Evolutionary conservation across 2,888 invertebrate genomes (phyloP).

Genomic region (Trypoxylon attenuatum): DNA sequence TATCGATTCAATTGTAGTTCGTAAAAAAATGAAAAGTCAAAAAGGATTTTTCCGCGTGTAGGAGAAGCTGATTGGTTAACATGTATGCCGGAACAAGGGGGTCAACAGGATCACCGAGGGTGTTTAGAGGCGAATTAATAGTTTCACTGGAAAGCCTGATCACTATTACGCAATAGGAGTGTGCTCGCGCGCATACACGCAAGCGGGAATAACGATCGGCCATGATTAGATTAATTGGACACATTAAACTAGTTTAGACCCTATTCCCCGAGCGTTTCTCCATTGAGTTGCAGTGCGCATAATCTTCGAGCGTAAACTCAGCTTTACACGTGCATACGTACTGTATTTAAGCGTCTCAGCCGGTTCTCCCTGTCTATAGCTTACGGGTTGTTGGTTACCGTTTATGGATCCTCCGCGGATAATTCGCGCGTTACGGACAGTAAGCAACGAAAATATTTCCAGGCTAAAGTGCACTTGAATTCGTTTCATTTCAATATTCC

Average conservation of each 20-base stretch:
- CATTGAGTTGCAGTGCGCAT: slow-evolving; percentile 8
- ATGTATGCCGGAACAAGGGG: not conserved
- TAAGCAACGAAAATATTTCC: too few species aligned
- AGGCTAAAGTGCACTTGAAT: too few species aligned
- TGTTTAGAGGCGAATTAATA: slow-evolving; percentile 37
- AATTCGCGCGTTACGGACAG: slow-evolving; percentile 20
- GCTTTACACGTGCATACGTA: not conserved
- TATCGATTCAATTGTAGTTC: not conserved
- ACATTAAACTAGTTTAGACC: slow-evolving; percentile 55
- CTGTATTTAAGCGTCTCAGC: too few species aligned
- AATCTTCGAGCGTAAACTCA: slow-evolving; percentile 29
- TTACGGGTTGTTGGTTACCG: too few species aligned
- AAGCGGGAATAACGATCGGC: slow-evolving; percentile 53
- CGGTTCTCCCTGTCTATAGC: too few species aligned
- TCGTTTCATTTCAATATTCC: too few species aligned
- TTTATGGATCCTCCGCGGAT: slow-evolving; percentile 19
- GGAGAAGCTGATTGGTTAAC: not conserved
- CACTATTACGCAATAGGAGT: slow-evolving; percentile 38
- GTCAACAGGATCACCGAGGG: not conserved
- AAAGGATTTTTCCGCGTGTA: not conserved
- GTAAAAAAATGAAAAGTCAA: not conserved
- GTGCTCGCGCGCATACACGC: slow-evolving; percentile 15
- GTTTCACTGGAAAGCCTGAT: slow-evolving; percentile 28
- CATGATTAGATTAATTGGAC: slow-evolving; percentile 61
- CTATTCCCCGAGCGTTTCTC: slow-evolving; percentile 21